phyloP scores from a whole-genome alignment of 2,113 vertebrate genomes.

The Cariama cristata region DNA sequence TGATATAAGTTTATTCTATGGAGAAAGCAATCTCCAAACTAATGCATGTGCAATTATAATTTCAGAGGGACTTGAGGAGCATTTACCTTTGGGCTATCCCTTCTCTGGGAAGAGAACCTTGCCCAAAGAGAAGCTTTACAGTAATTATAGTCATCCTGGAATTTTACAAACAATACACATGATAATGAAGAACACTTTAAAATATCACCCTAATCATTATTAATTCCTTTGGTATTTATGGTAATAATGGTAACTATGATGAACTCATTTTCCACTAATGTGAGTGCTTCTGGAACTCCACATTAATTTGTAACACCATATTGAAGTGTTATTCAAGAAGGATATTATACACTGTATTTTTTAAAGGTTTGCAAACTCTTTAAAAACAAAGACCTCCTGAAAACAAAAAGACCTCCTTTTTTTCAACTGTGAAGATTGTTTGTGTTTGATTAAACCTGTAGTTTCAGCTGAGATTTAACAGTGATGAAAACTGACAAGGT shows the following conservation, averaged over 20 bases:
- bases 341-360: not conserved
- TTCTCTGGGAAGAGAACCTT: not conserved
- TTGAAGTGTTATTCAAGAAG: not conserved
- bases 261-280: conserved; percentile 33
- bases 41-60: not conserved
- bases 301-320: not conserved
- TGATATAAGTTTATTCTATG: not conserved
- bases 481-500: conserved; percentile 48
- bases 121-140: not conserved
- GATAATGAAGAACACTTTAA: not conserved
- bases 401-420: not conserved
- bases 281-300: not conserved
- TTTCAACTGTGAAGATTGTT: not conserved
- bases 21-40: not conserved
- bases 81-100: not conserved
- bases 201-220: conserved; percentile 33
- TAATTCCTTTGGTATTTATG: conserved; percentile 61
- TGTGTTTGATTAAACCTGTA: not conserved
- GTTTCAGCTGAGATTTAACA: conserved; percentile 34
- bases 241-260: conserved; percentile 51
- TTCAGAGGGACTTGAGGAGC: not conserved
- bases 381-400: not conserved
- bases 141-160: not conserved
- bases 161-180: conserved; percentile 38
- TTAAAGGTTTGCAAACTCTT: not conserved